phyloP scores from a whole-genome alignment of 2,113 vertebrate species.

The Myotis lucifugus region DNA sequence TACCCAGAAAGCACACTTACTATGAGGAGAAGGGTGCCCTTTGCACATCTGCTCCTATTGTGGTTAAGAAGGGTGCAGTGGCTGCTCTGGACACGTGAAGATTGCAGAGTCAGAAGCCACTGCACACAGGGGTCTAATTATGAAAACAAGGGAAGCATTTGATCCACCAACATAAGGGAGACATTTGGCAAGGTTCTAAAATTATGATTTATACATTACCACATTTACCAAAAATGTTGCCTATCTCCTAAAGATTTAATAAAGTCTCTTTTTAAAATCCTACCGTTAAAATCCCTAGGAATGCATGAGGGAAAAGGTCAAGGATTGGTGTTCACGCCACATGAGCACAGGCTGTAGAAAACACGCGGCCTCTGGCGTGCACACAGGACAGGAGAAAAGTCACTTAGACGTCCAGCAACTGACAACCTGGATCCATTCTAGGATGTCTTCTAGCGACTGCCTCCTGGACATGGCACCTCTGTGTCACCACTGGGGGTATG shows the following conservation, averaged over 20 bases:
- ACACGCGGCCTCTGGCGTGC: not conserved
- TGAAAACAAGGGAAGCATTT: conserved; percentile 16
- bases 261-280: conserved; percentile 19
- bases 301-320: not conserved
- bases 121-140: not conserved
- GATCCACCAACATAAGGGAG: not conserved
- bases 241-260: not conserved
- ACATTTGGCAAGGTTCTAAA: conserved; percentile 24
- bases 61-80: not conserved
- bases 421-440: not conserved
- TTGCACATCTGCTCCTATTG: not conserved
- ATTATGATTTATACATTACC: not conserved
- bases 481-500: fast-evolving
- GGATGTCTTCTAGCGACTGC: not conserved
- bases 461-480: not conserved
- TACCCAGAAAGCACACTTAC: not conserved
- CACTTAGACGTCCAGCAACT: not conserved
- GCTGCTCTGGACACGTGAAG: not conserved
- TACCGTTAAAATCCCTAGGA: conserved; percentile 42
- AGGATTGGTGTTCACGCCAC: not conserved
- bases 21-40: not conserved
- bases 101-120: not conserved
- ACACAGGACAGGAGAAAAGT: not conserved
- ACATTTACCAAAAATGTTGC: conserved; percentile 25
- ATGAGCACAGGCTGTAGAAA: not conserved